phyloP scores from a whole-genome alignment of 2,113 vertebrate genomes.

The Colossoma macropomum region DNA sequence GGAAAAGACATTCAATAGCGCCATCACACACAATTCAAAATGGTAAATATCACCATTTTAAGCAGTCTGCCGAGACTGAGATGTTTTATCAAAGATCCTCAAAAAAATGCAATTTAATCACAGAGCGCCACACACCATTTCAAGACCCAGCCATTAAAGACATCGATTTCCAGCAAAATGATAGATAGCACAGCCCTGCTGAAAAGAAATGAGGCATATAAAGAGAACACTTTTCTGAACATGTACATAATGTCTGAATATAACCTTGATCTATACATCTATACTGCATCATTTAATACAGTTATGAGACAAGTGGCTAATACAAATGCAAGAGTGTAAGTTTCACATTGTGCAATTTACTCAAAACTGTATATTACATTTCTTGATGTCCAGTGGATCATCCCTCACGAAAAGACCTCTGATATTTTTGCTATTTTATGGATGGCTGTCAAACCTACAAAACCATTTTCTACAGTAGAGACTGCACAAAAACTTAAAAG shows the following conservation, averaged over 20 bases:
- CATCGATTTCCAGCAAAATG: neutral
- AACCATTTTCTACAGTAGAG: neutral
- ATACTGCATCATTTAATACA: neutral
- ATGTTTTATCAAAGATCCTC: constrained; percentile 32
- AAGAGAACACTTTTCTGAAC: neutral
- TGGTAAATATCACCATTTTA: constrained; percentile 33
- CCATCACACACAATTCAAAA: constrained; percentile 52
- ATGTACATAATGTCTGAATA: neutral
- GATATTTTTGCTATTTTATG: neutral
- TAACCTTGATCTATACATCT: neutral
- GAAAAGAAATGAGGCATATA: neutral
- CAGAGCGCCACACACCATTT: constrained; percentile 16
- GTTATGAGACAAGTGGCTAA: neutral
- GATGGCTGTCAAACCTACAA: neutral
- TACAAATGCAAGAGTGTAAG: neutral
- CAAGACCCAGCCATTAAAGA: constrained; percentile 35
- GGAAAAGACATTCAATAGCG: constrained; percentile 62
- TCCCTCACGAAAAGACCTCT: neutral
- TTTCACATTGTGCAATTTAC: neutral
- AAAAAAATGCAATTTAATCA: constrained; percentile 54
- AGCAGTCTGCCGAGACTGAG: constrained; percentile 24
- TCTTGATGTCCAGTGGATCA: neutral
- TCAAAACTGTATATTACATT: neutral
- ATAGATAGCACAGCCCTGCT: neutral
- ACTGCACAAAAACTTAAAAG: neutral